Conservation (phyloP, 2,797 vertebrate genomes). For the Xiphophorus birchmanni region DNA sequence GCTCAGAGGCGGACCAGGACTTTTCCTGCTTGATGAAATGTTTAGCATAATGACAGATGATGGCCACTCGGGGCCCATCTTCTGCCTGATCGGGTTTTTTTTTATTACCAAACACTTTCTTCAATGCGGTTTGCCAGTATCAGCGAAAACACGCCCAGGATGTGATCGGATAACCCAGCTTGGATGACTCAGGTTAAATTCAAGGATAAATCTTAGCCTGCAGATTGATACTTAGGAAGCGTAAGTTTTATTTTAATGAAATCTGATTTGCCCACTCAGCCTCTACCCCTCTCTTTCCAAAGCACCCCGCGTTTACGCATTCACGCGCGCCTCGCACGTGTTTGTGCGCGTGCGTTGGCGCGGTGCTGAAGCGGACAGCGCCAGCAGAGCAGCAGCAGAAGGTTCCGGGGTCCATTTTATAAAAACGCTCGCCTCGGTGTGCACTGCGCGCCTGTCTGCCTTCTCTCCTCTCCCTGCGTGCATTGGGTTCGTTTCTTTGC, state of each 20-base stretch:
- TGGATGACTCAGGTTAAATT: constrained; percentile 23
- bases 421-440: constrained; percentile 63
- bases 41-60: background rate
- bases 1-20: constrained; percentile 18
- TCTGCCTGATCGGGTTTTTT: background rate
- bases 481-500: background rate
- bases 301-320: constrained; percentile 17
- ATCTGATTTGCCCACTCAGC: constrained; percentile 3
- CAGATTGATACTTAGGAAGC: background rate
- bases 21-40: constrained; percentile 5
- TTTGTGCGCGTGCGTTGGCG: constrained; percentile 30
- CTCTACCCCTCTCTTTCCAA: background rate
- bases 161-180: constrained; percentile 22
- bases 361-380: constrained; percentile 83
- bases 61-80: background rate
- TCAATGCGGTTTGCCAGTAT: background rate
- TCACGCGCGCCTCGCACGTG: constrained; percentile 26
- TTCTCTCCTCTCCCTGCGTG: background rate
- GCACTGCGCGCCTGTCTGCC: constrained; percentile 41
- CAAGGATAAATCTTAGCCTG: constrained; percentile 32
- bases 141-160: constrained; percentile 6
- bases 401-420: constrained; percentile 75
- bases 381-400: constrained; percentile 68
- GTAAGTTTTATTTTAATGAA: background rate
- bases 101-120: background rate